Evolutionary conservation across 2,888 invertebrate genomes (phyloP), one percentile per base, ranked within the genome.

Genomic region (Stenichneumon culpator): DNA sequence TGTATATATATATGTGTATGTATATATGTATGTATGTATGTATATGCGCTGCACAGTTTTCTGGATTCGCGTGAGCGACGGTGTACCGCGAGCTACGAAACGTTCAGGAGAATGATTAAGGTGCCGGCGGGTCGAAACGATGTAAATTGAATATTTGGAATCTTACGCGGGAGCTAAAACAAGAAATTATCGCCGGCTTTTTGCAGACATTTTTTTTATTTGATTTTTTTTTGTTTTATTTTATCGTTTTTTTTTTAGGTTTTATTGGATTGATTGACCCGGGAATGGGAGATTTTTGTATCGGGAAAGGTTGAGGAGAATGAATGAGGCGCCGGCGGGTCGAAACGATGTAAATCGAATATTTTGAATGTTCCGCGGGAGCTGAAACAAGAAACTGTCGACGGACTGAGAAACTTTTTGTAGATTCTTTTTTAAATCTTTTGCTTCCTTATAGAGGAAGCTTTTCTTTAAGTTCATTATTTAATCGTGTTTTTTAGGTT

Each of bases 51-150:
- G 28, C 9, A n/a, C n/a, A 70, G 36, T 52, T 79, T 79, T 74
- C 63, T 47, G 57, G 60, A 60, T 67, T 79, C 79, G 79, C 78
- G 78, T 74, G 73, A 60, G 73, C 73, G 44, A 57, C n/a, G 22
- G 60, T 28, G 44, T 16, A 25, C 16, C 60, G 47, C 73, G 22
- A 60, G 73, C 73, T 28, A 47, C n/a, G 28, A 28, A 22, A 74
- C 47, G 60, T 25, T 25, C 39, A 22, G 9, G 44, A 44, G 44
- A 74, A 57, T 57, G 57, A 57, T 57, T 57, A 57, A 57, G 57
- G 57, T 22, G 25, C 57, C 25, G 22, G 19, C 57, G 57, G 73
- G 73, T 74, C 60, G 44, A 60, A 74, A 74, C 73, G 73, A 63
- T 60, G 73, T 28, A 74, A 74, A 74, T 74, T 74, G 60, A 74